phyloP scores from a whole-genome alignment of 2,888 invertebrate genomes.

The Ditula angustiorana region DNA sequence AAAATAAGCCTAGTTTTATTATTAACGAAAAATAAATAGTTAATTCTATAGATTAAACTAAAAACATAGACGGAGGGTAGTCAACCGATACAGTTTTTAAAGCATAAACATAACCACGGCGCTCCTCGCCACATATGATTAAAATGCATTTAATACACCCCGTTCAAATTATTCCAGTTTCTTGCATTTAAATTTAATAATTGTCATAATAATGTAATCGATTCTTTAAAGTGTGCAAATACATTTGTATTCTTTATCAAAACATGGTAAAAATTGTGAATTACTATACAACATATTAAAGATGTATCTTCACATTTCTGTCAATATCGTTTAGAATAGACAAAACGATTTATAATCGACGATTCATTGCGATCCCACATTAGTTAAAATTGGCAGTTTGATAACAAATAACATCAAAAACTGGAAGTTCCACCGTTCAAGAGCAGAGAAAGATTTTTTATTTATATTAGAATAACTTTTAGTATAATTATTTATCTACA shows the following conservation, averaged over 20 bases:
- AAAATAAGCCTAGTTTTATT: constrained; percentile 50
- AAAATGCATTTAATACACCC: constrained; percentile 12
- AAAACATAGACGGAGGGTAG: constrained; percentile 71
- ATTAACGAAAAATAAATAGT: constrained; percentile 74
- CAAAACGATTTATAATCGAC: background rate
- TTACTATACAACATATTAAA: background rate
- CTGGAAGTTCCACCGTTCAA: background rate
- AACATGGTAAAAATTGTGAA: background rate
- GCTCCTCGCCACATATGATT: background rate
- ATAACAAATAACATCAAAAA: background rate
- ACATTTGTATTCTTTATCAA: constrained; percentile 6
- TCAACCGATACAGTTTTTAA: constrained; percentile 56
- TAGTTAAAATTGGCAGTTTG: background rate
- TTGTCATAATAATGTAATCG: constrained; percentile 10
- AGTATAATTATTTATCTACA: too few relatives aligned
- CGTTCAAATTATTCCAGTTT: background rate
- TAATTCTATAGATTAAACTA: constrained; percentile 54
- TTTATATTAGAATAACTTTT: too few relatives aligned
- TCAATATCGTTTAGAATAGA: background rate
- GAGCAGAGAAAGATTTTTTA: background rate
- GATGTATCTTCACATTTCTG: background rate
- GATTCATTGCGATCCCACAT: background rate
- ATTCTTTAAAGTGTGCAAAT: background rate
- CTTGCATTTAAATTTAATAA: constrained; percentile 9
- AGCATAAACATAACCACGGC: constrained; percentile 42